Evolutionary conservation across 1,140 invertebrate genomes (phyloP), one percentile per base, ranked within the genome.

Genomic region (Cotesia glomerata): DNA sequence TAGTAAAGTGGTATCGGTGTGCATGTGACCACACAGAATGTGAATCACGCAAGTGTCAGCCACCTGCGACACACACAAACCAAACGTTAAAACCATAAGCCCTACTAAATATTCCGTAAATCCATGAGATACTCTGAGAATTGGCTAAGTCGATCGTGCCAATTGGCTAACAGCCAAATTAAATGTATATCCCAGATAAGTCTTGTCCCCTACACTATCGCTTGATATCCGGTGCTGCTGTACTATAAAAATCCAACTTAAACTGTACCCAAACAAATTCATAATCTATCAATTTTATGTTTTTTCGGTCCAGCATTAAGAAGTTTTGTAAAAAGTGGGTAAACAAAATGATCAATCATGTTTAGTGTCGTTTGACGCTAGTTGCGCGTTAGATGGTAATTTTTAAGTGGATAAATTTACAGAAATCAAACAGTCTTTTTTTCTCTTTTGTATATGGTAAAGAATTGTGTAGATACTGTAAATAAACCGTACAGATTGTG

Each of bases 111-210:
- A 85, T 83, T 83, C 80, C 69, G 56, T 67, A 80, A 84, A 84
- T 85, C 81, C 78, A 74, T 81, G 79, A 80, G 85, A 85, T 68
- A 45, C 68, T 32, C 11, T 35, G 45, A 39, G 54, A 35, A 72
- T 69, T 69, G 71, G 73, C 69, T 70, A 74, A 79, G 76, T 75
- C 80, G 79, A 85, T 86, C 76, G 78, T 69, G 79, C 80, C 84
- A 84, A 86, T 86, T 86, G 85, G 84, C 79, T 71, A 39, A 70
- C 71, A 26, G 78, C 85, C 84, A 86, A 84, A 85, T 85, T 80
- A 84, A 86, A 85, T 86, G 81, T 82, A 82, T 80, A 81, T 84
- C 80, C 76, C 61, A 71, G 76, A 78, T 83, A 82, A 83, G 81
- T 81, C 80, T 45, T 45, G 39, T 45, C 75, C 52, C 75, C 78